These are phyloP conservation scores for Pycnonotus jocosus DNA, from an alignment of 2,113 vertebrate species.

Conservation along the genomic window DNA sequence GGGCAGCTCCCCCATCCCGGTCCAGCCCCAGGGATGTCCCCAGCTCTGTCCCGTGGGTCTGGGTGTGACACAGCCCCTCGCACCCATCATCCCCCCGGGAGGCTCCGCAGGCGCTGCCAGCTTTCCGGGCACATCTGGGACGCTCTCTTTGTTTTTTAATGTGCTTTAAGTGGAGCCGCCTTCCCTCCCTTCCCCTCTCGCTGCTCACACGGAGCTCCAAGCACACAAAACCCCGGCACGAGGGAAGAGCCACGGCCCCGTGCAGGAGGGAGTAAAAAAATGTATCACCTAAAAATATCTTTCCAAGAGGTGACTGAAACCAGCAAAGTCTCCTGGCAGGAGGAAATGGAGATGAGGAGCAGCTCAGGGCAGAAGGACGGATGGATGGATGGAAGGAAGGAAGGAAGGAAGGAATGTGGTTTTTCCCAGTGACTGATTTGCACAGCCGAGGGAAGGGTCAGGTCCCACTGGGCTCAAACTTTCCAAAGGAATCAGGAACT, in stretches of 20 bases:
- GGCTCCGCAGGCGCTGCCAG: not conserved
- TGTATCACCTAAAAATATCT: constrained; percentile 4
- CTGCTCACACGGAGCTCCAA: not conserved
- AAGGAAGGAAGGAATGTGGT: no score
- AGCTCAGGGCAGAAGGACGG: not conserved
- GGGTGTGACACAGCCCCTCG: accelerated
- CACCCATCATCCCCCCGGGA: not conserved
- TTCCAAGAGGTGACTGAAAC: not conserved
- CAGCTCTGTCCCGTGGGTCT: not conserved
- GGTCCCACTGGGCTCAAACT: accelerated
- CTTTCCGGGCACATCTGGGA: not conserved
- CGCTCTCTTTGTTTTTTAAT: not conserved
- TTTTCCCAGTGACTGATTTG: not conserved
- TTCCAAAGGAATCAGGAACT: not conserved
- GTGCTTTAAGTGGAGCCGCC: not conserved
- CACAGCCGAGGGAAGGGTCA: accelerated
- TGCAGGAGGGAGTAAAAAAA: constrained; percentile 21
- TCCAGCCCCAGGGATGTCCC: no score
- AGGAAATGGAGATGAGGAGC: constrained; percentile 22
- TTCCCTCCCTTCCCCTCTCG: not conserved
- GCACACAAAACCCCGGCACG: not conserved
- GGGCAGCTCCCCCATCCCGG: not conserved
- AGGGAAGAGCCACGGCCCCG: not conserved
- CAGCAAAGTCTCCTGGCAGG: not conserved
- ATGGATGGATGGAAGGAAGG: no score